A percentile compares a stretch with the other conserved stretches of the same genome.
Conservation (phyloP, 1,140 invertebrate species). For the Leptoteleia sp. region DNA sequence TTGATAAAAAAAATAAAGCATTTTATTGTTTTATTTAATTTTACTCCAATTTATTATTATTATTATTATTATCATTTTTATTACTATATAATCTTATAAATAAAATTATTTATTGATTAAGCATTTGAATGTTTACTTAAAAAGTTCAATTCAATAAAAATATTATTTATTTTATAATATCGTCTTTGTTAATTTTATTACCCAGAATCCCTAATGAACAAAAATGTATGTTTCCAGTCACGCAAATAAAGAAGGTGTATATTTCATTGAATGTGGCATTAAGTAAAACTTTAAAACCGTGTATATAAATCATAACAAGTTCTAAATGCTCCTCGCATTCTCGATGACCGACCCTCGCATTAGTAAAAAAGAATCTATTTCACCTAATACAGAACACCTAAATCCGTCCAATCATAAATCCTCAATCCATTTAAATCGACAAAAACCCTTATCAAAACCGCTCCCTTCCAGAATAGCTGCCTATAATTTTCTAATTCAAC, state of each 20-base stretch:
- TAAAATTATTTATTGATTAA: too few relatives aligned
- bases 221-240: not conserved
- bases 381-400: constrained; percentile 6
- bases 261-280: constrained; percentile 3
- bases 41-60: too few relatives aligned
- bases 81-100: too few relatives aligned
- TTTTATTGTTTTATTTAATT: too few relatives aligned
- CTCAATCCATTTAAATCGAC: constrained; percentile 28
- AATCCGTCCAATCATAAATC: constrained; percentile 21
- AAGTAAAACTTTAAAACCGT: constrained; percentile 10
- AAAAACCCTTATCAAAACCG: constrained; percentile 11
- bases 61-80: too few relatives aligned
- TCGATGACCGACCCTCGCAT: constrained; percentile 13
- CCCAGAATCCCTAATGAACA: too few relatives aligned
- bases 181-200: too few relatives aligned
- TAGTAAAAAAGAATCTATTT: constrained; percentile 18
- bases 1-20: too few relatives aligned
- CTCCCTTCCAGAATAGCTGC: not conserved
- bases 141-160: too few relatives aligned
- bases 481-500: constrained; percentile 18
- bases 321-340: constrained; percentile 4
- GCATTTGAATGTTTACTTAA: too few relatives aligned
- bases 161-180: too few relatives aligned
- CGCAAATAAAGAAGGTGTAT: constrained; percentile 4
- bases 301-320: constrained; percentile 33